Conservation (phyloP, 2,113 vertebrate genomes). For the Cisticola juncidis region DNA sequence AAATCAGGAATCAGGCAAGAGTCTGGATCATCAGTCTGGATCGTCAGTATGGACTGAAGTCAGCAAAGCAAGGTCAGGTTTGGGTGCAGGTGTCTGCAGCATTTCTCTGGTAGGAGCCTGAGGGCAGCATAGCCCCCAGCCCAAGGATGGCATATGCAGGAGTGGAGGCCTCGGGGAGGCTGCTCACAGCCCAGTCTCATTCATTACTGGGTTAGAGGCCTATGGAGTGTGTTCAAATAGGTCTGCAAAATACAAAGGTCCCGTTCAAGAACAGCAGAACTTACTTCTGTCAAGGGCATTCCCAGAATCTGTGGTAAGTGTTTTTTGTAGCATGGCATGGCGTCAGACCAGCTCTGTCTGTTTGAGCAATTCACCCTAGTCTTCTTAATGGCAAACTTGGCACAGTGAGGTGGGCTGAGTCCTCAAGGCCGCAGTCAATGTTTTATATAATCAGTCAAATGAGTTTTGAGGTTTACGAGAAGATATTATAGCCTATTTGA, state of each 20-base stretch:
- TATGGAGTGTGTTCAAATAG: neutral
- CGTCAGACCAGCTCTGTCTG: neutral
- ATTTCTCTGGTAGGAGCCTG: neutral
- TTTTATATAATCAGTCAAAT: neutral
- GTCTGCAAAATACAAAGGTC: neutral
- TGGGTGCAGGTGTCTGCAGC: neutral
- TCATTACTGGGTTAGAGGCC: neutral
- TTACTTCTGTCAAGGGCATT: neutral
- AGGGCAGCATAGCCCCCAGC: neutral
- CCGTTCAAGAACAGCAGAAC: neutral
- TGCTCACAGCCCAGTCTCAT: neutral
- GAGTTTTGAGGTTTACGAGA: neutral
- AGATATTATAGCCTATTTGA: neutral
- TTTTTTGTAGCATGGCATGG: neutral
- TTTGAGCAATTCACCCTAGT: fast-evolving
- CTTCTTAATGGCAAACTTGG: neutral
- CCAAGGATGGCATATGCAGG: too few species aligned
- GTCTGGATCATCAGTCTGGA: neutral
- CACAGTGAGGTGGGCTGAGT: neutral
- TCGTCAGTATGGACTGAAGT: neutral
- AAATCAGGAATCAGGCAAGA: neutral
- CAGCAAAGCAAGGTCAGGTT: neutral
- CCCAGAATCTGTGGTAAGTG: neutral
- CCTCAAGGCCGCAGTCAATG: neutral
- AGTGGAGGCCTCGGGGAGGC: too few species aligned